Evolutionary conservation across 1,140 invertebrate genomes (phyloP), one percentile per base, ranked within the genome.

Genomic region (Dermatophagoides farinae): DNA sequence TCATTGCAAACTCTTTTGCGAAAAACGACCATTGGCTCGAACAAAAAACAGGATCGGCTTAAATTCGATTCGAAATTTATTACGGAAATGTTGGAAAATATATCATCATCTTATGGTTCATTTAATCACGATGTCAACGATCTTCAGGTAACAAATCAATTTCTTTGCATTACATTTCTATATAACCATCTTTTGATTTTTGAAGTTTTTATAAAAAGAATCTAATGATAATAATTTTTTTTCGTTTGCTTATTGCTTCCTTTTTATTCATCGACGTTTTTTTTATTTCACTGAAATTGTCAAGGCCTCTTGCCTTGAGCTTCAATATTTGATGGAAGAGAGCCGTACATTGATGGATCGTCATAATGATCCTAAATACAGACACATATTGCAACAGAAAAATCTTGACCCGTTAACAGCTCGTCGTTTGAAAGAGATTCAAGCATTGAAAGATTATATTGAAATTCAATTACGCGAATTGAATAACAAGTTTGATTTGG

Each of bases 331-430:
- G 64, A 57, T 67, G 5, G 72, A 74, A 64, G 71, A 75, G 39
- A 71, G 70, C 57, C 61, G 66, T 10, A 63, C 69, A 22, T 53
- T 66, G 18, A 58, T 71, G n/a, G 62, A 69, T 16, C 64, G 70
- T 5, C 68, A 71, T 51, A 64, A 58, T 25, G 71, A 74, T 50
- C 66, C 68, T 6, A 65, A 66, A 38, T 74, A 73, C 55, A 61
- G 63, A 16, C 62, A 69, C 1, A 60, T 75, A 50, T 64, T 70
- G 16, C 64, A 66, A 60, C 57, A 65, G 14, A 51, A 69, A 39
- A 62, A 68, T 10, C 52, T 75, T 20, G 71, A 74, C 61, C 73
- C 74, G 11, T 65, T 67, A 14, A 72, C 69, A 55, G 65, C 67
- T 0, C 65, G 68, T 20, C 69, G 64, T 38, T 61, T 74, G 57